phyloP scores from a whole-genome alignment of 2,888 invertebrate genomes.

The Folsomia candida region DNA sequence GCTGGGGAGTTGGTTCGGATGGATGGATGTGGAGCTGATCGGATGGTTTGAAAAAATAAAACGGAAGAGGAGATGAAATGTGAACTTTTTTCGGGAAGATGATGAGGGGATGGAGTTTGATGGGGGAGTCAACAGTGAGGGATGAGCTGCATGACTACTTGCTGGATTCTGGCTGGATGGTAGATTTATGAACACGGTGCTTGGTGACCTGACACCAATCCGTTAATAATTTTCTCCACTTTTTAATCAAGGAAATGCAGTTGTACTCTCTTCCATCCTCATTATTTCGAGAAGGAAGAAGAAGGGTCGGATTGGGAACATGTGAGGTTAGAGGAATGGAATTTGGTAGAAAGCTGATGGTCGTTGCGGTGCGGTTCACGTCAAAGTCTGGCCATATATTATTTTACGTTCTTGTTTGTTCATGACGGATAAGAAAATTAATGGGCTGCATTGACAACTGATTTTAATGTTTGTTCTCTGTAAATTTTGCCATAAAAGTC shows the following conservation, averaged over 20 bases:
- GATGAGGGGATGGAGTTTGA: background rate
- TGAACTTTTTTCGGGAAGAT: background rate
- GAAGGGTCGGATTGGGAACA: background rate
- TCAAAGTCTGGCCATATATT: too few relatives aligned
- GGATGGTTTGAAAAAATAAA: background rate
- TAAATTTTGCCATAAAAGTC: too few relatives aligned
- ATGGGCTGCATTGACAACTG: too few relatives aligned
- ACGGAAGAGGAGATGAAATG: background rate
- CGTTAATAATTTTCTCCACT: conserved; percentile 2
- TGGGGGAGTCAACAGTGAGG: background rate
- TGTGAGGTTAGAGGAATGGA: background rate
- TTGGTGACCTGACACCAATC: conserved; percentile 10
- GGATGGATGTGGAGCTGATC: background rate
- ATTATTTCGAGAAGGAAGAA: background rate
- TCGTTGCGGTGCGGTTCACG: background rate
- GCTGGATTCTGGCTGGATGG: background rate
- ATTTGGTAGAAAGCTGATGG: background rate
- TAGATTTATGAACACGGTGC: conserved; percentile 5
- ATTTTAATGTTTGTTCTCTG: too few relatives aligned
- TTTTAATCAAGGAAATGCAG: background rate
- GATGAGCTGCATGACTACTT: background rate
- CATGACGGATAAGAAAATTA: too few relatives aligned
- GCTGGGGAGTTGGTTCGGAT: background rate
- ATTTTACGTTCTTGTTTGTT: background rate
- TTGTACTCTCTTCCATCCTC: background rate